Evolutionary conservation across 2,888 invertebrate genomes (phyloP), one percentile per base, ranked within the genome.

Genomic region (Caenorhabditis sulstoni): DNA sequence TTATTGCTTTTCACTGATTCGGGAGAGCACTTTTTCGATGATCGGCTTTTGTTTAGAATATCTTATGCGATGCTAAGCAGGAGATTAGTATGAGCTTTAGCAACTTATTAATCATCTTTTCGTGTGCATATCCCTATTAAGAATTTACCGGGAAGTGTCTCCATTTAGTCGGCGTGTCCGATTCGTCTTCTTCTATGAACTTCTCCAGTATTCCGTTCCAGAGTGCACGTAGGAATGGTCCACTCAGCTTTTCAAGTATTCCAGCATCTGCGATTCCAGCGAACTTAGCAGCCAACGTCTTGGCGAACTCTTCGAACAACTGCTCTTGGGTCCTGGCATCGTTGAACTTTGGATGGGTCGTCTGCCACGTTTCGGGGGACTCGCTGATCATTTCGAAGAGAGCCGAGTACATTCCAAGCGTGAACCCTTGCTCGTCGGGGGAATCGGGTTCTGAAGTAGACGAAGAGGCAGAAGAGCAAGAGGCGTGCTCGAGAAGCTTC

Each of bases 351-450:
- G 49, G 22, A 29, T 73, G 35, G 3, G 37, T 16, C 0, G 11
- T 3, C 18, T 73, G 47, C 79, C 79, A 79, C 3, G 73, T 7
- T 20, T 52, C 57, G 0, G 79, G 66, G n/a, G 47, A 61, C 14
- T 79, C 64, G 20, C 39, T 37, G n/a, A 67, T 47, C 29, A 57
- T 61, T 11, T 73, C 73, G 44, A 73, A 64, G 1, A 79, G 52
- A 3, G 39, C n/a, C 4, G 8, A 50, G 39, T 73, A 79, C 79
- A 79, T 73, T 45, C 47, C 23, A 0, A 35, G 16, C 8, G 61
- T 50, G 47, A 79, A 61, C 50, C 79, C 68, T 14, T 41, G 39
- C 29, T 73, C 73, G 23, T 73, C 64, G 20, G 50, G 12, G 0
- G 20, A 3, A 4, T 55, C 59, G 7, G 62, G 3, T 18, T 59